phyloP scores from a whole-genome alignment of 1,140 invertebrate species.

The Saccostrea cuccullata region DNA sequence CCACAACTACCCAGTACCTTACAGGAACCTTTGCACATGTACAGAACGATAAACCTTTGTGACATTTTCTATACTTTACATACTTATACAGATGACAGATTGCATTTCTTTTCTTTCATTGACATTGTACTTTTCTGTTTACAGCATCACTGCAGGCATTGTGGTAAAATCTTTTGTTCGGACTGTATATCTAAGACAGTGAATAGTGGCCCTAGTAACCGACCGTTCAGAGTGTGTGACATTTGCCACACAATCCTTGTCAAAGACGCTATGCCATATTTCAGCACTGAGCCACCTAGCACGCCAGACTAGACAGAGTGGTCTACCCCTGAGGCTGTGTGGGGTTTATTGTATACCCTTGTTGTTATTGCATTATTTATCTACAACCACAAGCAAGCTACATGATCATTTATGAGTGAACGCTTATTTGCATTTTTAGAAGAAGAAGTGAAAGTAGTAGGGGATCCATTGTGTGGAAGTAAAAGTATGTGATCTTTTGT shows the following conservation, averaged over 20 bases:
- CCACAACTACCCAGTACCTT: too few species aligned
- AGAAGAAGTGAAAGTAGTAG: background rate
- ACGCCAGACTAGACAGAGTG: slow-evolving; percentile 37
- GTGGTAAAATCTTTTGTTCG: slow-evolving; percentile 95
- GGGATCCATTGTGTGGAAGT: background rate
- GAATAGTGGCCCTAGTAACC: slow-evolving; percentile 90
- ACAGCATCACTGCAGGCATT: slow-evolving; percentile 95
- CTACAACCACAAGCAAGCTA: background rate
- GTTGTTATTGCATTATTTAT: slow-evolving; percentile 14
- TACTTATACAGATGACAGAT: too few species aligned
- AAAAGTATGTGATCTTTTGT: background rate
- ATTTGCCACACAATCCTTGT: slow-evolving; percentile 98
- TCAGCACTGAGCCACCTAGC: slow-evolving; percentile 91
- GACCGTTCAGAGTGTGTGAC: slow-evolving; percentile 93
- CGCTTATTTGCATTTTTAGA: background rate
- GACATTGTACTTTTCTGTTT: slow-evolving; percentile 59
- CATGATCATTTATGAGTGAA: background rate
- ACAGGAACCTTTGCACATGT: too few species aligned
- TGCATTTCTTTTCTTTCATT: too few species aligned
- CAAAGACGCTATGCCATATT: slow-evolving; percentile 95
- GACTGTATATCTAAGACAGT: slow-evolving; percentile 91
- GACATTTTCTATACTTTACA: too few species aligned
- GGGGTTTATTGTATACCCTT: background rate
- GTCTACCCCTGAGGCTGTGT: background rate
- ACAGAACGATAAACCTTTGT: too few species aligned